Evolutionary conservation across 2,113 vertebrate genomes (phyloP).

Genomic region (Meles meles): DNA sequence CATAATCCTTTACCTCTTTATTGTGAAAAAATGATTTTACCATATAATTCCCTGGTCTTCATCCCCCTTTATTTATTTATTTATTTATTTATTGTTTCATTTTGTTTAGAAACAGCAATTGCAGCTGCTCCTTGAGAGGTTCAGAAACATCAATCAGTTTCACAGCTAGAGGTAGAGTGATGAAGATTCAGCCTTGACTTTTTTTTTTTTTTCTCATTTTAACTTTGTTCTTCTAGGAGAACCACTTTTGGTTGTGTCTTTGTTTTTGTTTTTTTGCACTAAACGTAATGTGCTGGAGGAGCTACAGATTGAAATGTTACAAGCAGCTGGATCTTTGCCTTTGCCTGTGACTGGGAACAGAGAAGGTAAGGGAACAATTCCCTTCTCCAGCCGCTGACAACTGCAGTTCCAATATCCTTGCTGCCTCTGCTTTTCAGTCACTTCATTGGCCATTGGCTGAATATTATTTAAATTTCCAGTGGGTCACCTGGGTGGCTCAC

Average conservation of each 20-base stretch:
- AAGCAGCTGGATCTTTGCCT: not conserved
- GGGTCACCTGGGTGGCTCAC: not conserved
- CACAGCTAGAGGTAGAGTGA: slow-evolving; percentile 6
- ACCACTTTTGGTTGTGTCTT: not conserved
- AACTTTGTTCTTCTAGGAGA: not conserved
- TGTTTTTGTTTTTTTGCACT: not conserved
- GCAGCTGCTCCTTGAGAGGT: slow-evolving; percentile 3
- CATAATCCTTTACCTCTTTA: slow-evolving; percentile 14
- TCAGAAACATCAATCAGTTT: slow-evolving; percentile 39
- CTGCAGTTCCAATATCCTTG: not conserved
- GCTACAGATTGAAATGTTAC: not conserved
- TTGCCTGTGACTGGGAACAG: not conserved
- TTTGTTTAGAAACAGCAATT: slow-evolving; percentile 43
- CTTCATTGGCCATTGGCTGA: not conserved
- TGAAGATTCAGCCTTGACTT: not conserved
- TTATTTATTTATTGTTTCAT: not conserved
- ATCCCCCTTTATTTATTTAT: not conserved
- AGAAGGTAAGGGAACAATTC: not conserved
- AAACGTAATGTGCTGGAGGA: not conserved
- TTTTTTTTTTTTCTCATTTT: not conserved
- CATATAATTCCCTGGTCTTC: not conserved
- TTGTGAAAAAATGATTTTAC: slow-evolving; percentile 18
- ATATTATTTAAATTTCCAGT: not conserved
- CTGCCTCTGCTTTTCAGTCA: not conserved
- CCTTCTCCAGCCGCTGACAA: not conserved